A percentile compares a stretch with the other conserved stretches of the same genome.
Evolutionary conservation across 2,888 invertebrate genomes (phyloP).

Genomic region (Polia nebulosa): DNA sequence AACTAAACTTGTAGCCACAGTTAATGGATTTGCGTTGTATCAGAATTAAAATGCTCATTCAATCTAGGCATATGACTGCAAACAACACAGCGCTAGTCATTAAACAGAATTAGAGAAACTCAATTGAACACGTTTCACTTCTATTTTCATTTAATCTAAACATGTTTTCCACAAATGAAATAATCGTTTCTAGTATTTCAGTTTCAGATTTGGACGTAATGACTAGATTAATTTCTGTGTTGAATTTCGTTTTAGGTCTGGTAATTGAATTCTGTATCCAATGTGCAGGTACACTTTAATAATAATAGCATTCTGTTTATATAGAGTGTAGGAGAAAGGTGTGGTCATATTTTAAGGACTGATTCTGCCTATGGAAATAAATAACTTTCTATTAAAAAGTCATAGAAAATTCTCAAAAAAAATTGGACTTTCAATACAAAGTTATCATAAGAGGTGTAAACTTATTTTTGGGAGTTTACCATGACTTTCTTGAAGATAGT

Average conservation of each 20-base stretch:
- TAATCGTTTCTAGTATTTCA: slow-evolving; percentile 27
- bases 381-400: no score
- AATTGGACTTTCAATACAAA: no score
- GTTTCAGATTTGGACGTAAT: slow-evolving; percentile 17
- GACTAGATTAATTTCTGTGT: slow-evolving; percentile 33
- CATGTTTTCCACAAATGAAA: slow-evolving; percentile 34
- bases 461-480: no score
- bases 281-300: neutral
- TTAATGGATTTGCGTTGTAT: slow-evolving; percentile 5
- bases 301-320: neutral
- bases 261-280: slow-evolving; percentile 8
- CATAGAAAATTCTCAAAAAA: no score
- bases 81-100: slow-evolving; percentile 1
- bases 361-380: no score
- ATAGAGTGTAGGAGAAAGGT: no score
- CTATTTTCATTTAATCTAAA: slow-evolving; percentile 42
- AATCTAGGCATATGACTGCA: slow-evolving; percentile 9
- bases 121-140: slow-evolving; percentile 26
- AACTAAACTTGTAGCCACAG: neutral
- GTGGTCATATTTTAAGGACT: no score
- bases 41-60: slow-evolving; percentile 28
- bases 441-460: no score
- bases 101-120: slow-evolving; percentile 43
- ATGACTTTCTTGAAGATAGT: no score
- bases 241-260: slow-evolving; percentile 11